These are phyloP conservation scores for Oreamnos americanus DNA, from an alignment of 2,113 vertebrate species.

Conservation along the genomic window DNA sequence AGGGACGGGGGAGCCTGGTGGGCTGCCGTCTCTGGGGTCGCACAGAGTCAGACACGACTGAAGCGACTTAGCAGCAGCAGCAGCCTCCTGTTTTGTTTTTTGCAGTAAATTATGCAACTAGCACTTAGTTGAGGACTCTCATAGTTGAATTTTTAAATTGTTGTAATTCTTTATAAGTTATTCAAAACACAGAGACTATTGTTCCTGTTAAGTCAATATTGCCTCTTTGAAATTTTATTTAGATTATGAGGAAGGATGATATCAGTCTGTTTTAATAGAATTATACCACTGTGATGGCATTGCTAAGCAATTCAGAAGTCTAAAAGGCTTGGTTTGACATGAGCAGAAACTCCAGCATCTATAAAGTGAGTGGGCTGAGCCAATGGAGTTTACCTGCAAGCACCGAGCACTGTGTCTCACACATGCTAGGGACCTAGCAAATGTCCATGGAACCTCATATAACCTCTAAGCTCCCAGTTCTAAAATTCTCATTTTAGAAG, in stretches of 20 bases:
- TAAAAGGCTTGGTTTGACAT: conserved; percentile 15
- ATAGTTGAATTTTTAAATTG: conserved; percentile 37
- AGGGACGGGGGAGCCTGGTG: no score
- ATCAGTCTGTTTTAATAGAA: conserved; percentile 31
- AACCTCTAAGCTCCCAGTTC: not conserved
- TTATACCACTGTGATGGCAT: not conserved
- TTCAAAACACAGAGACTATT: conserved; percentile 33
- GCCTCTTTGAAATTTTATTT: conserved; percentile 50
- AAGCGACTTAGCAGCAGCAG: no score
- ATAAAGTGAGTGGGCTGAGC: not conserved
- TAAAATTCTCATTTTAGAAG: conserved; percentile 31
- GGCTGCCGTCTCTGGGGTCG: no score
- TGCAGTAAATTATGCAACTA: conserved; percentile 36
- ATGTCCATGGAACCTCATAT: not conserved
- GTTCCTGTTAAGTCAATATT: conserved; percentile 33
- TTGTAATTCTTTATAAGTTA: conserved; percentile 41
- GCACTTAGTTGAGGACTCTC: not conserved
- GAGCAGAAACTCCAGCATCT: not conserved
- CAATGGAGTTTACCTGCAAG: not conserved
- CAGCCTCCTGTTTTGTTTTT: conserved; percentile 4
- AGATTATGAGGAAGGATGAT: conserved; percentile 11
- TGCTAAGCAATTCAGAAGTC: conserved; percentile 15
- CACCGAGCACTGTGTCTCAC: not conserved
- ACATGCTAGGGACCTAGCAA: not conserved
- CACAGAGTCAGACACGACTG: no score